A percentile compares a stretch with the other conserved stretches of the same genome.
Evolutionary conservation across 2,797 vertebrate genomes (phyloP).

Genomic region (Pangasius macronema): DNA sequence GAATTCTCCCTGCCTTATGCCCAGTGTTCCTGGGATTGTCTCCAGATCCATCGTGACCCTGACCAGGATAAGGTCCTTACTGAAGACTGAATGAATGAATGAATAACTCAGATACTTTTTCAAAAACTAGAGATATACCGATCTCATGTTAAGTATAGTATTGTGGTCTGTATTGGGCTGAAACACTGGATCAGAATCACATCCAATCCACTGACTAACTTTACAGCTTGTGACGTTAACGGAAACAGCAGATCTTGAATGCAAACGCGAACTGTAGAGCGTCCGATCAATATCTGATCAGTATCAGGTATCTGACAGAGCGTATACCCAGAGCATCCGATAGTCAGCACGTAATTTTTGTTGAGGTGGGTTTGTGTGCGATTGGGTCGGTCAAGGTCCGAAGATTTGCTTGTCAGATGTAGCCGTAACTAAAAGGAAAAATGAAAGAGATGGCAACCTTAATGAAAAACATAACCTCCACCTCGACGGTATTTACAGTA

Average conservation of each 20-base stretch:
- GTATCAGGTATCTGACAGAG: background rate
- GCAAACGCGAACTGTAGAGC: background rate
- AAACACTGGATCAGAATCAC: background rate
- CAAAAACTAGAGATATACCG: background rate
- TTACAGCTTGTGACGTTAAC: background rate
- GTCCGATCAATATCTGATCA: background rate
- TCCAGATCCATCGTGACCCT: background rate
- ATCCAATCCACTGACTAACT: background rate
- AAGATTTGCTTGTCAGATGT: too few species aligned
- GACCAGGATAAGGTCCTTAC: background rate
- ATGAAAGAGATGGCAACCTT: background rate
- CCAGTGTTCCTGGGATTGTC: background rate
- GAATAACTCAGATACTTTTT: background rate
- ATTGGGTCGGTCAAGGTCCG: too few species aligned
- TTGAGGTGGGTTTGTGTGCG: too few species aligned
- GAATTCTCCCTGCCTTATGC: background rate
- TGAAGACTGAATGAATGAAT: background rate
- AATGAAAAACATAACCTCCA: background rate
- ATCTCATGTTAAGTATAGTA: background rate
- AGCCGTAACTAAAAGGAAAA: background rate
- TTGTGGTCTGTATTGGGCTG: background rate
- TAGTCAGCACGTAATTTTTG: too few species aligned
- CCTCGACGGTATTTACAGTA: background rate
- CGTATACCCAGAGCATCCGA: background rate
- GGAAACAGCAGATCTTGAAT: too few species aligned